These are phyloP conservation scores for Phyllostomus hastatus DNA, from an alignment of 2,113 vertebrate genomes.

Conservation along the genomic window DNA sequence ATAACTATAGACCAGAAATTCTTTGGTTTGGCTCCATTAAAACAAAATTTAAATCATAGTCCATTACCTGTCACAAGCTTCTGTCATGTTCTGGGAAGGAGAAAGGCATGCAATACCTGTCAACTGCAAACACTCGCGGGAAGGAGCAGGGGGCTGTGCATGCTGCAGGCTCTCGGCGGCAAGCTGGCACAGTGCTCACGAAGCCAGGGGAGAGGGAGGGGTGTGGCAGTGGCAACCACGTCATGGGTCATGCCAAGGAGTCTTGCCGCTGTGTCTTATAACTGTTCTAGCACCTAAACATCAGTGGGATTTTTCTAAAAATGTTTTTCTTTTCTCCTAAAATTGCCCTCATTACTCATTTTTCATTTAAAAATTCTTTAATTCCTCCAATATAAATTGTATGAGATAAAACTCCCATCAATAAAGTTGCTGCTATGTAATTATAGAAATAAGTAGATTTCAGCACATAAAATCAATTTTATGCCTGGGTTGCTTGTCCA, in stretches of 20 bases:
- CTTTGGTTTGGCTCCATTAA: conserved; percentile 30
- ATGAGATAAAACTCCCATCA: not conserved
- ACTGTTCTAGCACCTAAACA: not conserved
- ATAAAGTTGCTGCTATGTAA: not conserved
- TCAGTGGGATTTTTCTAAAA: not conserved
- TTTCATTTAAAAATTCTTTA: not conserved
- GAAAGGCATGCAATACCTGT: not conserved
- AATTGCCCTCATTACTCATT: not conserved
- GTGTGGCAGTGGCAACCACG: rapidly evolving
- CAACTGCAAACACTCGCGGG: not conserved
- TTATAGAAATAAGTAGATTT: not conserved
- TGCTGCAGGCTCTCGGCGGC: not conserved
- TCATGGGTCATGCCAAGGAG: not conserved
- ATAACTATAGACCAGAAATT: not conserved
- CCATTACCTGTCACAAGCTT: not conserved
- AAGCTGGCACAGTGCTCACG: not conserved
- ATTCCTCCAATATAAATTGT: not conserved
- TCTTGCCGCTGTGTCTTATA: not conserved
- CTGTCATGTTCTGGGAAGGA: not conserved
- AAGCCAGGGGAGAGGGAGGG: not conserved
- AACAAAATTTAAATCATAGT: not conserved
- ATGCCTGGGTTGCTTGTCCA: not conserved
- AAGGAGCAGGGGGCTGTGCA: not conserved
- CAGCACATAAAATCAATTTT: not conserved
- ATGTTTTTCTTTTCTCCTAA: not conserved